Base-by-base conservation (phyloP, 2,888 invertebrate genomes). In the Drosophila differens region DNA sequence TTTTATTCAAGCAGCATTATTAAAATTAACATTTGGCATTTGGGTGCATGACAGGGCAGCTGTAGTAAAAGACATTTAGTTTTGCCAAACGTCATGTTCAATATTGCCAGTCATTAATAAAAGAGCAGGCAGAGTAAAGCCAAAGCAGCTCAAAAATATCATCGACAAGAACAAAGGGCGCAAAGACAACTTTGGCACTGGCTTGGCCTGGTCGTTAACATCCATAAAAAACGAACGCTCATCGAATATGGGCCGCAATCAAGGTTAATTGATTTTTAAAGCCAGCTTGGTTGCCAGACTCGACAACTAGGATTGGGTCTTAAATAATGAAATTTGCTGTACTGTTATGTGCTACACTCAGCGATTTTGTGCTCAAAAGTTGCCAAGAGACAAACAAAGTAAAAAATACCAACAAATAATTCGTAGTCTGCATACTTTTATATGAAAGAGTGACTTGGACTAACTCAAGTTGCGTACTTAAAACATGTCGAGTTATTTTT, bases 211-310 rank as follows among this genome's bases (percentile, higher is more conserved):
- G 14, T 28, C 65, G 58, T 30, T 64, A 64, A 41, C 47, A 61
- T 28, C 33, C 57, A 75, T 64, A 51, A 60, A 58, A 54, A 57
- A 68, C 30, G 51, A 57, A 39, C n/a, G 57, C 39, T 64, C 41
- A 77, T 74, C 49, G 57, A 79, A 70, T 62, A 59, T 75, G 75
- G 69, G 81, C 83, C 81, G 84, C 90, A 91, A 91, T 91, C 91
- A 91, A 91, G 90, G 91, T 88, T 91, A 91, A 91, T 91, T 91
- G 90, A 91, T 90, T 91, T 91, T 90, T 90, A 84, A 91, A 85
- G 83, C 87, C 75, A 54, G 47, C 64, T 51, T 55, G 59, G 70
- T 49, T 70, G 66, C 62, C 61, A 35, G 57, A 68, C 64, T 54
- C 66, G 44, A 53, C 39, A 62, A 35, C 57, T 49, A 52, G 28